Conservation (phyloP, 2,888 invertebrate genomes). For the Chironomus tentans region DNA sequence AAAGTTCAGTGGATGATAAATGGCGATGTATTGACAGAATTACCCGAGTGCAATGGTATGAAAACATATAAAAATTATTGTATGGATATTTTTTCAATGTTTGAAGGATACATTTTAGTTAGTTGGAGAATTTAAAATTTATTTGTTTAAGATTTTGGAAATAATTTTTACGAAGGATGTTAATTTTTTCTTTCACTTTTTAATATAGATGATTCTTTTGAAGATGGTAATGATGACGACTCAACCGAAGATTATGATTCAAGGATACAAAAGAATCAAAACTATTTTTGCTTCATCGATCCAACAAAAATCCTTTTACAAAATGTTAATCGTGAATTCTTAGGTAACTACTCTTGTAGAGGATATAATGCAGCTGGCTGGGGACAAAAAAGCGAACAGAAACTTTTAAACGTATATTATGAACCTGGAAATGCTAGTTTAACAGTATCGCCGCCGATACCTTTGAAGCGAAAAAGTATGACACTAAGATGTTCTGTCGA, state of each 20-base stretch:
- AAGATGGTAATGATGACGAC: constrained; percentile 14
- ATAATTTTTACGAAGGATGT: too few species aligned
- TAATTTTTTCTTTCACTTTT: too few species aligned
- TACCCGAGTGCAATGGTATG: constrained; percentile 63
- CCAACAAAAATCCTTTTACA: constrained; percentile 77
- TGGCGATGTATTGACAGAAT: constrained; percentile 70
- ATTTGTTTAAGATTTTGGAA: too few species aligned
- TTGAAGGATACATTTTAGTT: too few species aligned
- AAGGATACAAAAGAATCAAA: constrained; percentile 31
- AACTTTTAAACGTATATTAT: constrained; percentile 59
- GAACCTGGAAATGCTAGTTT: constrained; percentile 77
- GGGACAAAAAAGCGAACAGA: constrained; percentile 68
- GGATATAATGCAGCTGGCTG: constrained; percentile 84
- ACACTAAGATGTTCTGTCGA: constrained; percentile 76
- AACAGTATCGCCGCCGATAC: constrained; percentile 61
- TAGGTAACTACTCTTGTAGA: constrained; percentile 89
- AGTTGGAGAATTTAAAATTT: too few species aligned
- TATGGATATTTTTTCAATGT: too few species aligned
- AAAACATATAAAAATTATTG: too few species aligned
- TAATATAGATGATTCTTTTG: constrained; percentile 13
- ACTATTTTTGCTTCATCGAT: constrained; percentile 72
- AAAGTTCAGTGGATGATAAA: constrained; percentile 83
- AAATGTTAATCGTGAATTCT: constrained; percentile 77
- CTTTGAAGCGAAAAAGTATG: constrained; percentile 73
- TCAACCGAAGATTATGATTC: not conserved